phyloP scores from a whole-genome alignment of 2,113 vertebrate species.

The Vombatus ursinus region DNA sequence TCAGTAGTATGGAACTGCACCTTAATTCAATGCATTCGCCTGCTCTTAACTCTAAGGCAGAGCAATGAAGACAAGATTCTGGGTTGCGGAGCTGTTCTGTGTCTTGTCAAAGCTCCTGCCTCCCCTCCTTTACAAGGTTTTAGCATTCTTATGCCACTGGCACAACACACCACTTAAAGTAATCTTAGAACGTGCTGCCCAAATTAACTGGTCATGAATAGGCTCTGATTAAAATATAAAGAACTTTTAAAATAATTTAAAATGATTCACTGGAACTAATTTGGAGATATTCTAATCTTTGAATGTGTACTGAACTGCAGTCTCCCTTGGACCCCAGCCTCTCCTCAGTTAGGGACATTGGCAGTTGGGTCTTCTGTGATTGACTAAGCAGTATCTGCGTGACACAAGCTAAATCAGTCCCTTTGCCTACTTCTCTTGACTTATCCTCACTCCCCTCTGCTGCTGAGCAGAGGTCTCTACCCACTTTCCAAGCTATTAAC shows the following conservation, averaged over 20 bases:
- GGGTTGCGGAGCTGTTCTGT: neutral
- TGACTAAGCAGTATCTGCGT: neutral
- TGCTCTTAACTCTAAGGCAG: neutral
- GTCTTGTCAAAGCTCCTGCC: neutral
- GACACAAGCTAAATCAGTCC: neutral
- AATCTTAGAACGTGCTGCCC: conserved; percentile 66
- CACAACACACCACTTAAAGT: conserved; percentile 27
- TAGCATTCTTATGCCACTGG: neutral
- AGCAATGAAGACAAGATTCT: neutral
- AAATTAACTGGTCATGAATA: conserved; percentile 38
- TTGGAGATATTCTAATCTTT: conserved; percentile 59
- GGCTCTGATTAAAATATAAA: conserved; percentile 55
- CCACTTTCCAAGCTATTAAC: conserved; percentile 28
- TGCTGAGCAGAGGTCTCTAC: neutral
- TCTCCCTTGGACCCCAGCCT: conserved; percentile 40
- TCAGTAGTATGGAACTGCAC: neutral
- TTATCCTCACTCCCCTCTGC: neutral
- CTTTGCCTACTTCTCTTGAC: conserved; percentile 22
- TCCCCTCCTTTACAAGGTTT: conserved; percentile 15
- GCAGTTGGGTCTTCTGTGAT: conserved; percentile 9
- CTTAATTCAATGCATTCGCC: neutral
- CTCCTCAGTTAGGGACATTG: conserved; percentile 34
- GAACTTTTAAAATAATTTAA: conserved; percentile 54
- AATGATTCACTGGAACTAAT: conserved; percentile 69
- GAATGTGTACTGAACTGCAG: conserved; percentile 17